Base-by-base conservation (phyloP, 2,113 vertebrate species). In the Ammodytes dubius region DNA sequence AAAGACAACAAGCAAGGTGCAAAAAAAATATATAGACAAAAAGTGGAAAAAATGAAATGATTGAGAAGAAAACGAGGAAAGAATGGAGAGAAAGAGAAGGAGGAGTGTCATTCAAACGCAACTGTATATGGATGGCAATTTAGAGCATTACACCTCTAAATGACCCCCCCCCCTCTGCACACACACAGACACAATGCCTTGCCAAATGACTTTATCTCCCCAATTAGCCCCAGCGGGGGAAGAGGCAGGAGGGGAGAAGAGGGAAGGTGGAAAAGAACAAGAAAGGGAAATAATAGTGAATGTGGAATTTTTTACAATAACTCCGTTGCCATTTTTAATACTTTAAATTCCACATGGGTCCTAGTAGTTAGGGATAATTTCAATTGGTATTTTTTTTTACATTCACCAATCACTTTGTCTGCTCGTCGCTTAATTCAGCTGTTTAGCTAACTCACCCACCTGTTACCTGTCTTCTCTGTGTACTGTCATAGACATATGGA, bases 101-200 rank as follows among this genome's bases (percentile, higher is more conserved):
- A 45, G 68, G 58, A 73, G 52, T 46, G 56, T 92, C 94, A 95
- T 95, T 95, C 94, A 92, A 95, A 95, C 65, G 58, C 94, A 94
- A 95, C 94, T 94, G 69, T 59, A 79, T 90, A 94, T 90, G 87
- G 84, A 92, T 82, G 85, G 77, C 88, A 89, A 89, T 93, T 93
- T 90, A 91, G 87, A 89, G 78, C 84, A 92, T 91, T 92, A 92
- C 88, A 90, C 88, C 81, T 91, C 73, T 43, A 60, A 87, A 89
- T 58, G 77, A 89, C 79, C 83, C 63, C 60, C 64, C 43, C 42
- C 27, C 59, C 68, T 14, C 39, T 12, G 11, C 77, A 8, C 65
- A 19, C 70, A 70, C 66, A 19, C 69, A 50, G 80, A 75, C 67
- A 83, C 17, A 37, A 37, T 13, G 70, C 50, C 67, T 78, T 70